These are phyloP conservation scores for Cheilosia vulpina DNA, from an alignment of 2,888 invertebrate species.

Conservation along the genomic window DNA sequence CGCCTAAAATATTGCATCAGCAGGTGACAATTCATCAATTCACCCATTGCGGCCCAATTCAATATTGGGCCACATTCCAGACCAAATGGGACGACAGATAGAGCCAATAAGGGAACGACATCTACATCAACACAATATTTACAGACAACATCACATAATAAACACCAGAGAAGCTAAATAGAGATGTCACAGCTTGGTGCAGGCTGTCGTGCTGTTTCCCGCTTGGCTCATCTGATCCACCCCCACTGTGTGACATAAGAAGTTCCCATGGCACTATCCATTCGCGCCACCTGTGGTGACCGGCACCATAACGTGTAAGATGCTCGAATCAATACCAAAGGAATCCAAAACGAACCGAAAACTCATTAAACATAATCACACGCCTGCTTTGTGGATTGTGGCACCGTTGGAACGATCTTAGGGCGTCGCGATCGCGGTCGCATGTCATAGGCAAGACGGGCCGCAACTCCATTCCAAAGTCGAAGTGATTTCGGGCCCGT, in stretches of 20 bases:
- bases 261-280: conserved; percentile 68
- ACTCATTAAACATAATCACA: conserved; percentile 75
- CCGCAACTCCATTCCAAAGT: conserved; percentile 14
- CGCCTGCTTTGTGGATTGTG: conserved; percentile 61
- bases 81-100: conserved; percentile 1
- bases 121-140: conserved; percentile 74
- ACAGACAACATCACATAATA: conserved; percentile 74
- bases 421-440: conserved; percentile 60
- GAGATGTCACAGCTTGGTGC: conserved; percentile 74
- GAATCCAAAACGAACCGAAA: conserved; percentile 66
- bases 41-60: background rate
- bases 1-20: too few relatives aligned
- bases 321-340: conserved; percentile 47
- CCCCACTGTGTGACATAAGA: conserved; percentile 74
- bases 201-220: conserved; percentile 54
- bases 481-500: conserved; percentile 62
- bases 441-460: conserved; percentile 47
- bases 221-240: conserved; percentile 62
- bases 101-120: conserved; percentile 44
- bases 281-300: conserved; percentile 68
- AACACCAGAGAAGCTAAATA: conserved; percentile 71
- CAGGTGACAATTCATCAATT: background rate
- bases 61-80: background rate
- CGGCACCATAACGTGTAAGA: conserved; percentile 53
- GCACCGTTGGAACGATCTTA: conserved; percentile 58